Percentiles rank a stretch among this genome's conserved stretches.
phyloP scores from a whole-genome alignment of 2,797 vertebrate genomes.

The Odontamblyopus rebecca region DNA sequence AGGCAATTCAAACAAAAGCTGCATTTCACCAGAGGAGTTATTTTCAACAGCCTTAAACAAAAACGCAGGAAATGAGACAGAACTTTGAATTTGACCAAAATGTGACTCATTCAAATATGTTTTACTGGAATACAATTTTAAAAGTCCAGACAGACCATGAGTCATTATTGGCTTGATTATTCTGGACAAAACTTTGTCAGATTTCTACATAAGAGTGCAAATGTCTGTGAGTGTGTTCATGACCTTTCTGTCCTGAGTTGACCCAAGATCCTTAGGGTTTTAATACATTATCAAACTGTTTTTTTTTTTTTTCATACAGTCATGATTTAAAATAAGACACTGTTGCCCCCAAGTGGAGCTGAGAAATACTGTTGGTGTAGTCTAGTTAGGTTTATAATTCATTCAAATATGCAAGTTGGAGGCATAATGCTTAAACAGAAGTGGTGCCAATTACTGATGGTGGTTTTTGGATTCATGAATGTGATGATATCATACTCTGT shows the following conservation, averaged over 20 bases:
- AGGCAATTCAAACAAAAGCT: background rate
- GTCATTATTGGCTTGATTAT: background rate
- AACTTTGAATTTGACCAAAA: constrained; percentile 18
- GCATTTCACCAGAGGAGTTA: background rate
- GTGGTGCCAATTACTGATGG: constrained; percentile 16
- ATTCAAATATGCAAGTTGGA: background rate
- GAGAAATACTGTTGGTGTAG: constrained; percentile 15
- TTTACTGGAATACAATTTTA: background rate
- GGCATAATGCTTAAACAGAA: background rate
- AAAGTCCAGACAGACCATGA: background rate
- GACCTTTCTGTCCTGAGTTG: background rate
- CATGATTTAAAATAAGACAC: constrained; percentile 44
- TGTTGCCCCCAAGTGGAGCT: constrained; percentile 79
- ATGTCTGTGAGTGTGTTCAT: background rate
- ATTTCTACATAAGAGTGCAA: background rate
- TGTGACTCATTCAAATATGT: constrained; percentile 5
- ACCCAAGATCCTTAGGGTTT: background rate
- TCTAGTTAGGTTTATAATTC: constrained; percentile 7
- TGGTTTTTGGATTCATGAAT: no score
- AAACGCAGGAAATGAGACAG: constrained; percentile 9
- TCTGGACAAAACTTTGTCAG: background rate
- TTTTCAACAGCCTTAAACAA: constrained; percentile 13
- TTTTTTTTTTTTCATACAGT: constrained; percentile 15
- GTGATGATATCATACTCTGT: no score
- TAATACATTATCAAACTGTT: constrained; percentile 11